Percentiles rank a stretch among this genome's conserved stretches.
phyloP scores from a whole-genome alignment of 2,888 invertebrate genomes.

The Pyrgus malvae region DNA sequence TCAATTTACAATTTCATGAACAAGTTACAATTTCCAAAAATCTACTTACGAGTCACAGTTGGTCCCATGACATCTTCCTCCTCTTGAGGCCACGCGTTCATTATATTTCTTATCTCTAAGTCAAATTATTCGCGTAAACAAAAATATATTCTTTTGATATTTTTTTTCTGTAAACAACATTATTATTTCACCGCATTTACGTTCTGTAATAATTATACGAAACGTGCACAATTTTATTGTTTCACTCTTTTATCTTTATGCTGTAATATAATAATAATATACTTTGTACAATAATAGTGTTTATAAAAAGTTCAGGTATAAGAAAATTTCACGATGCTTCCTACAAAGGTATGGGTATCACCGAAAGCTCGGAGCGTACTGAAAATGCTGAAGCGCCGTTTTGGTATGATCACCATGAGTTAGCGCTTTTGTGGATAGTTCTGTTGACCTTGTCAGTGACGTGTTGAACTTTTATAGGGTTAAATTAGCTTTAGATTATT shows the following conservation, averaged over 20 bases:
- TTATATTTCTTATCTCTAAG: constrained; percentile 30
- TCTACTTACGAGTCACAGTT: constrained; percentile 61
- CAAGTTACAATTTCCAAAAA: neutral
- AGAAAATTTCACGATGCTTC: constrained; percentile 36
- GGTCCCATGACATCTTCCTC: constrained; percentile 65
- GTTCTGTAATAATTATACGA: too few species aligned
- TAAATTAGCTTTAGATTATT: neutral
- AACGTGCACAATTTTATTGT: too few species aligned
- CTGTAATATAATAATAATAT: too few species aligned
- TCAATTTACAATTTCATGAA: too few species aligned
- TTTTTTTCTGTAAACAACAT: neutral
- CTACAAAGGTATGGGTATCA: constrained; percentile 54
- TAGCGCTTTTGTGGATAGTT: constrained; percentile 12
- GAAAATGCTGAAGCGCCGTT: constrained; percentile 49
- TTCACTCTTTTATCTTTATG: too few species aligned
- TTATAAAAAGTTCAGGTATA: too few species aligned
- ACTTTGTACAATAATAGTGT: neutral
- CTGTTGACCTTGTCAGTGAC: constrained; percentile 1
- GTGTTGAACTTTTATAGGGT: neutral
- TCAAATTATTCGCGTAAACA: neutral
- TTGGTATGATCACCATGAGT: constrained; percentile 43
- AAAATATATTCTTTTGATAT: neutral
- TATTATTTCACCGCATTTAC: too few species aligned
- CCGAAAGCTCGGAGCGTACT: constrained; percentile 60
- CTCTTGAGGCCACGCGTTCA: constrained; percentile 68